These are phyloP conservation scores for Eueremaeus valkanovi DNA, from an alignment of 2,888 invertebrate genomes.

Conservation along the genomic window DNA sequence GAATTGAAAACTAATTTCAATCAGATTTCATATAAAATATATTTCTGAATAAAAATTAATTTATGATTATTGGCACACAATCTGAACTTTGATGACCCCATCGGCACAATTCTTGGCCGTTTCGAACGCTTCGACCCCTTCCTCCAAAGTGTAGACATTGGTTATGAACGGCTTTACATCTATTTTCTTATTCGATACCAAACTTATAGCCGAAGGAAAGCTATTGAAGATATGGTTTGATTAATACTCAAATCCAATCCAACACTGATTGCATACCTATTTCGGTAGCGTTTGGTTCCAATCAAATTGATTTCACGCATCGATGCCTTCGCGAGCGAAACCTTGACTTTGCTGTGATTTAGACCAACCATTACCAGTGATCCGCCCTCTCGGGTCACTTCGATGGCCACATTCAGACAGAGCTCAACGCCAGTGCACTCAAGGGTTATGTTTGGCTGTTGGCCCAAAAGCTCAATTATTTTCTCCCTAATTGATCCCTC, in stretches of 20 bases:
- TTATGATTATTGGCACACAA: too few relatives aligned
- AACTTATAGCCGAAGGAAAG: conserved; percentile 44
- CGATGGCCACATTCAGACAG: conserved; percentile 68
- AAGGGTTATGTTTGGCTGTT: conserved; percentile 64
- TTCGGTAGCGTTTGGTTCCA: conserved; percentile 39
- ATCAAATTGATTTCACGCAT: conserved; percentile 39
- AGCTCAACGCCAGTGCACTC: conserved; percentile 83
- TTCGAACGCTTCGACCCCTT: conserved; percentile 51
- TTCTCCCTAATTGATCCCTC: conserved; percentile 52
- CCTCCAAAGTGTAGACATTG: conserved; percentile 43
- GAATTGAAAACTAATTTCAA: too few relatives aligned
- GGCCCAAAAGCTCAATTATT: conserved; percentile 48
- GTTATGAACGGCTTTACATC: conserved; percentile 45
- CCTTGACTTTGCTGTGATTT: conserved; percentile 16
- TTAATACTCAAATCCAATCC: background rate
- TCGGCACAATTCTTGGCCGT: conserved; percentile 45
- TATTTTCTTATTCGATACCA: conserved; percentile 40
- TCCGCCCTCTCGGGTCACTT: conserved; percentile 36
- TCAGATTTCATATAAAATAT: too few relatives aligned
- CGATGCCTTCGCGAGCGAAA: conserved; percentile 28
- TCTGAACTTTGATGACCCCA: background rate
- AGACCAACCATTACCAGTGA: conserved; percentile 39
- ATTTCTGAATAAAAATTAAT: too few relatives aligned
- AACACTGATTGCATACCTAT: conserved; percentile 43
- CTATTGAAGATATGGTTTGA: conserved; percentile 27